Evolutionary conservation across 2,797 vertebrate genomes (phyloP), one percentile per base, ranked within the genome.

Genomic region (Melanotaenia maccullochi): DNA sequence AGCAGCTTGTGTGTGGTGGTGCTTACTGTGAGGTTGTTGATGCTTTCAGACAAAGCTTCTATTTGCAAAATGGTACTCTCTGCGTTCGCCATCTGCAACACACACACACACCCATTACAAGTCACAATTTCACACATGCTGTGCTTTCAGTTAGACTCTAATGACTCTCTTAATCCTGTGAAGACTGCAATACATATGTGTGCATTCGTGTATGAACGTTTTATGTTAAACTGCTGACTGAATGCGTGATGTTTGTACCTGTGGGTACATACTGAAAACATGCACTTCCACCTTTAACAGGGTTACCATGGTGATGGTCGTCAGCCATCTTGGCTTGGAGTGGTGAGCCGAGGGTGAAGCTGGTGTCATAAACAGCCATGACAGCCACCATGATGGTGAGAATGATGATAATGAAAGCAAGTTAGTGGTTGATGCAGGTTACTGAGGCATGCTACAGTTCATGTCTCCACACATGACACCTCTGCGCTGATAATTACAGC

Each of bases 11-110:
- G 78, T 73, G 78, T 85, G 81, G 59, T 65, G 73, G 63, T 36
- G 93, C 96, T 70, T 95, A 98, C 97, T 90, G 97, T 97, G 67
- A 98, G 97, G 81, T 96, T 96, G 90, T 90, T 96, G 92, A 98
- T 97, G 93, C 95, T 96, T 92, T 96, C 95, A 89, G 97, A 98
- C 78, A 97, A 93, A 78, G 95, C 95, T 89, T 96, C 96, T 92
- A 97, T 97, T 91, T 97, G 95, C 87, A 94, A 94, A 84, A 95
- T 93, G 68, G 95, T 93, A 70, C 94, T 95, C 94, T 96, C 95
- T 62, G 95, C 95, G 85, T 93, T 93, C 86, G 89, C 94, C 95
- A 96, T 96, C 96, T 98, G 97, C 84, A 97, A 92, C 86, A 85
- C 75, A 84, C 64, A 70, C 68, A 58, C 63, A 72, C 51, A 40